Conservation (phyloP, 2,888 invertebrate species). For the Trissonchulus latispiculum region DNA sequence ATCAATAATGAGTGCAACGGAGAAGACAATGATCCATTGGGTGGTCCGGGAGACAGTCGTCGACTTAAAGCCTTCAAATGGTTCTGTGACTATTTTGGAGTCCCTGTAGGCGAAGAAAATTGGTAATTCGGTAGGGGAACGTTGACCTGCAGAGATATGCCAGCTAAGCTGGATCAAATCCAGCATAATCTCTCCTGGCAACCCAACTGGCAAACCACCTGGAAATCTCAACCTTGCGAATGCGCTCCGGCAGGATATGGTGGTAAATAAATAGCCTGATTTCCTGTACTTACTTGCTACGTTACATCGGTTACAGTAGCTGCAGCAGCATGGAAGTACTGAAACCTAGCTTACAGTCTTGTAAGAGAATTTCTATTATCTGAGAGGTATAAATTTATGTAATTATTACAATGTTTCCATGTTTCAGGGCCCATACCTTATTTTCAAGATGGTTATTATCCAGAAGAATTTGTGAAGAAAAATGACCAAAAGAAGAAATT, state of each 20-base stretch:
- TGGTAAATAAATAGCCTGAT: too few relatives aligned
- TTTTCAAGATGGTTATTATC: conserved; percentile 35
- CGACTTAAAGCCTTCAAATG: conserved; percentile 42
- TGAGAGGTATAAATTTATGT: too few relatives aligned
- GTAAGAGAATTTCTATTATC: too few relatives aligned
- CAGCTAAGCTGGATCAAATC: conserved; percentile 33
- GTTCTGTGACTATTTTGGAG: conserved; percentile 37
- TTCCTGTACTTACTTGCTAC: neutral
- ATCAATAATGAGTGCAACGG: conserved; percentile 41
- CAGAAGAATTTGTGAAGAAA: conserved; percentile 30
- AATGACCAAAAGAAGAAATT: conserved; percentile 32
- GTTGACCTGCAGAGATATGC: conserved; percentile 33
- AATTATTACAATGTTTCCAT: neutral
- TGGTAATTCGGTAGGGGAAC: too few relatives aligned
- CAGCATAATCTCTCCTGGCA: conserved; percentile 38
- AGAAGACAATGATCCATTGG: conserved; percentile 32
- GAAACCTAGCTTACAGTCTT: too few relatives aligned
- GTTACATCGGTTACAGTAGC: too few relatives aligned
- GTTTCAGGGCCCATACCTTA: conserved; percentile 30
- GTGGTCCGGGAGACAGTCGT: conserved; percentile 39
- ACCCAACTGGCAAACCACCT: conserved; percentile 37
- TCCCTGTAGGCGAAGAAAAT: conserved; percentile 29
- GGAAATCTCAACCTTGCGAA: conserved; percentile 35
- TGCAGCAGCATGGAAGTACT: too few relatives aligned
- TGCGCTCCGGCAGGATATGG: conserved; percentile 40